A percentile compares a stretch with the other conserved stretches of the same genome.
These are phyloP conservation scores for Lerema accius DNA, from an alignment of 1,140 invertebrate species.

Conservation along the genomic window DNA sequence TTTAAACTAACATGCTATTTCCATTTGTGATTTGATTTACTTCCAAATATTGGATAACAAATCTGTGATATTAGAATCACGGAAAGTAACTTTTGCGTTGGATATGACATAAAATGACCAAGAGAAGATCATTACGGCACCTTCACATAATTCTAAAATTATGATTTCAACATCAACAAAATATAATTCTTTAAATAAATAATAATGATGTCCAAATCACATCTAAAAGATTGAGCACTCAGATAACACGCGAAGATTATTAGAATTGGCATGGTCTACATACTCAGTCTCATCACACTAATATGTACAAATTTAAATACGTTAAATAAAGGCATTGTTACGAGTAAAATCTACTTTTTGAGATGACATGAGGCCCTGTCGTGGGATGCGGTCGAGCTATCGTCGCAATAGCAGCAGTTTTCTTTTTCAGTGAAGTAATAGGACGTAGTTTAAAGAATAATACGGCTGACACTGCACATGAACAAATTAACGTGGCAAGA, in stretches of 20 bases:
- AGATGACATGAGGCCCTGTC: constrained; percentile 67
- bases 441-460: constrained; percentile 90
- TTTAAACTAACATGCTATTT: constrained; percentile 20
- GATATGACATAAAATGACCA: constrained; percentile 2
- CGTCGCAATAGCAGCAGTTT: constrained; percentile 81
- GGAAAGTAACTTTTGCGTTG: constrained; percentile 18
- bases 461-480: constrained; percentile 92
- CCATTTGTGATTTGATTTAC: constrained; percentile 12
- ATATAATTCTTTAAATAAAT: constrained; percentile 35
- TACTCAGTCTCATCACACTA: constrained; percentile 81
- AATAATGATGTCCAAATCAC: constrained; percentile 40
- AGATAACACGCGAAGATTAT: constrained; percentile 52
- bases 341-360: constrained; percentile 79
- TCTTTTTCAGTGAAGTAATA: constrained; percentile 83
- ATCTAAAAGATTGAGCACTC: constrained; percentile 60
- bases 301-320: constrained; percentile 76
- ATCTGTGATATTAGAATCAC: constrained; percentile 10
- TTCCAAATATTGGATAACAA: constrained; percentile 34
- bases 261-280: constrained; percentile 60
- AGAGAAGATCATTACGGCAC: constrained; percentile 9
- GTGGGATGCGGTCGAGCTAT: constrained; percentile 70
- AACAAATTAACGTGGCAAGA: constrained; percentile 90
- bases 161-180: constrained; percentile 18
- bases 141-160: constrained; percentile 9
- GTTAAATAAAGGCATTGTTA: constrained; percentile 65